Conservation (phyloP, 2,888 invertebrate genomes). For the Drosophila subsilvestris region DNA sequence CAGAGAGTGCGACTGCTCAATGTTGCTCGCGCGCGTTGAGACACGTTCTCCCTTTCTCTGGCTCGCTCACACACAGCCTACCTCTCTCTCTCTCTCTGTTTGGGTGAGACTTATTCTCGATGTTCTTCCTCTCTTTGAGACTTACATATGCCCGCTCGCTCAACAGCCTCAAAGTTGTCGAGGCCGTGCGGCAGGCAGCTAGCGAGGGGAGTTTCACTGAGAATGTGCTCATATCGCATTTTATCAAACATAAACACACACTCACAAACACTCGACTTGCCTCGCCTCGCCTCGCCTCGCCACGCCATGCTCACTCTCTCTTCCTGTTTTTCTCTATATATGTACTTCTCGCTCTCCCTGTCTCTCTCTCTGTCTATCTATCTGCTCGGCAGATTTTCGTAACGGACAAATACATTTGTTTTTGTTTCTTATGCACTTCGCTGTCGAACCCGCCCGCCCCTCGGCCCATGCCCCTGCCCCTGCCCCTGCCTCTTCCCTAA, state of each 20-base stretch:
- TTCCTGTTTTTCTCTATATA: slow-evolving; percentile 14
- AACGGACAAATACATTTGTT: slow-evolving; percentile 65
- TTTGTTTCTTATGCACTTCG: slow-evolving; percentile 64
- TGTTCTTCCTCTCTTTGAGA: slow-evolving; percentile 7
- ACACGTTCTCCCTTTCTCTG: slow-evolving; percentile 49
- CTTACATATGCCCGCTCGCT: slow-evolving; percentile 10
- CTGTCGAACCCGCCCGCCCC: slow-evolving; percentile 3
- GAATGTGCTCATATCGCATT: slow-evolving; percentile 80
- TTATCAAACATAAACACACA: slow-evolving; percentile 75
- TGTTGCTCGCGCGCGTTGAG: slow-evolving; percentile 61
- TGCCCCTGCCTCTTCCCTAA: background rate
- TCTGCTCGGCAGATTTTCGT: slow-evolving; percentile 73
- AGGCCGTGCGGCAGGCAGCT: slow-evolving; percentile 39
- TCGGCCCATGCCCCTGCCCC: background rate
- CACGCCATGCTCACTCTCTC: slow-evolving; percentile 6
- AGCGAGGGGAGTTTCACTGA: slow-evolving; percentile 40
- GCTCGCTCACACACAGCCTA: slow-evolving; percentile 19
- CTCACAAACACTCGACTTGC: slow-evolving; percentile 29
- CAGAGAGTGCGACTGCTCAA: slow-evolving; percentile 30
- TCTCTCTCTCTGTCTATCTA: slow-evolving; percentile 23
- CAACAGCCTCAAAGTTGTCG: slow-evolving; percentile 1
- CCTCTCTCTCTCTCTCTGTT: slow-evolving; percentile 15
- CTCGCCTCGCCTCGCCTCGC: slow-evolving; percentile 12
- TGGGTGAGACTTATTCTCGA: slow-evolving; percentile 24
- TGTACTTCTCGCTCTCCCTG: background rate